These are phyloP conservation scores for Hyperopisus bebe DNA, from an alignment of 2,113 vertebrate genomes.

Conservation along the genomic window DNA sequence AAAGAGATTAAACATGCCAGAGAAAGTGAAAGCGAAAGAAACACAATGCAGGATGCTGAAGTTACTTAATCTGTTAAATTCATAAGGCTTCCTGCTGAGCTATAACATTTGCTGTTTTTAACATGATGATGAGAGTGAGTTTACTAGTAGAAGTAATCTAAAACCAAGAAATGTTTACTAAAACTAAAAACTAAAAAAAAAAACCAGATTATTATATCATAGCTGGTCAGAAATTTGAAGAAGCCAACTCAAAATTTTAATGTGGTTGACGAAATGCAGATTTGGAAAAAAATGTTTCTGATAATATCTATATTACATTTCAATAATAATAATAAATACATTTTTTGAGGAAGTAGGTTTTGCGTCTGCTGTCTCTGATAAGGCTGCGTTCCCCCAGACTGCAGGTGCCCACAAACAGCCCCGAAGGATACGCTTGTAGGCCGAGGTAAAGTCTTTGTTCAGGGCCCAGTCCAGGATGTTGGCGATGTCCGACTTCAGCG, in stretches of 20 bases:
- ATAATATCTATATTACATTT: background rate
- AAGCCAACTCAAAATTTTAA: background rate
- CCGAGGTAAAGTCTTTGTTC: constrained; percentile 84
- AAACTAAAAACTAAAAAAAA: background rate
- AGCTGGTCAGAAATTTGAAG: background rate
- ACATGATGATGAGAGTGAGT: background rate
- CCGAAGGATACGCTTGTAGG: constrained; percentile 85
- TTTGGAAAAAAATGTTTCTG: background rate
- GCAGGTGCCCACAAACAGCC: background rate
- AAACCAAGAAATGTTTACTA: too few relatives aligned
- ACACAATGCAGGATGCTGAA: background rate
- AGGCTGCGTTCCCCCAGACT: background rate
- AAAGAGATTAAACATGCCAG: background rate
- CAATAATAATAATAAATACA: background rate
- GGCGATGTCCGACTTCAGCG: constrained; percentile 85
- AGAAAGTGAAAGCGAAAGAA: background rate
- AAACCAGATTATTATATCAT: background rate
- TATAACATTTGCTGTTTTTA: background rate
- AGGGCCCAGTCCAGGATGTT: constrained; percentile 97
- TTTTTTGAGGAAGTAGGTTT: background rate
- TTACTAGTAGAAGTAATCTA: background rate
- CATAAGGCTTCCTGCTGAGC: background rate
- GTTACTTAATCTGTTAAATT: background rate
- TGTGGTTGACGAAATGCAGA: background rate
- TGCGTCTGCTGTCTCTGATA: background rate